phyloP scores from a whole-genome alignment of 1,140 invertebrate species.

The Apis florea region DNA sequence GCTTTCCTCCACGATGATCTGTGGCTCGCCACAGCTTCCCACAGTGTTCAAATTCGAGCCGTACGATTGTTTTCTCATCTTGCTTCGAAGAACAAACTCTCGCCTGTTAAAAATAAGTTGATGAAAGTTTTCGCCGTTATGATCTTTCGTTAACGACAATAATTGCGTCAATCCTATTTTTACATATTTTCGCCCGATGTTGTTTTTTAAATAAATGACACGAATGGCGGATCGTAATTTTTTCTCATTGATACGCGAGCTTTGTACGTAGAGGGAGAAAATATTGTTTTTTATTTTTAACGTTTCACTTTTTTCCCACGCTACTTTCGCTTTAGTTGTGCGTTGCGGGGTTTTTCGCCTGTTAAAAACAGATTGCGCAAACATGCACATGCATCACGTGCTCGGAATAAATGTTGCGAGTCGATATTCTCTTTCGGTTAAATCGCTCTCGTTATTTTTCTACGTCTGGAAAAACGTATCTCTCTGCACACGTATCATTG shows the following conservation, averaged over 20 bases:
- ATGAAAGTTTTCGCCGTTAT: not conserved
- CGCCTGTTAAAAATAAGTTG: not conserved
- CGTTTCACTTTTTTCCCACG: not conserved
- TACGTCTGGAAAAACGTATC: not conserved
- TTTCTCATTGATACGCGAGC: too few relatives aligned
- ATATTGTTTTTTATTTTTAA: not conserved
- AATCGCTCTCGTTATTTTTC: not conserved
- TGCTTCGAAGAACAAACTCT: conserved; percentile 21
- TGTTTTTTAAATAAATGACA: too few relatives aligned
- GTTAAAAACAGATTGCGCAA: not conserved
- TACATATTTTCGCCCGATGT: too few relatives aligned
- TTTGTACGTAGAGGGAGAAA: too few relatives aligned
- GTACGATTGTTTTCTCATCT: conserved; percentile 77
- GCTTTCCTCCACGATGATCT: conserved; percentile 90
- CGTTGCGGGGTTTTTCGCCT: not conserved
- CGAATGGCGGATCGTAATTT: too few relatives aligned
- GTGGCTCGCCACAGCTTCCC: conserved; percentile 82
- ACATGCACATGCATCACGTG: not conserved
- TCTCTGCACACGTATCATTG: not conserved
- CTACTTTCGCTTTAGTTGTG: not conserved
- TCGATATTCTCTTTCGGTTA: not conserved
- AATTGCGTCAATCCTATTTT: too few relatives aligned
- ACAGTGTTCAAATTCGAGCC: conserved; percentile 66
- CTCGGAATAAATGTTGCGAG: not conserved
- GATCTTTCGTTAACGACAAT: not conserved